Evolutionary conservation across 1,140 invertebrate species (phyloP).

Genomic region (Uloborus diversus): DNA sequence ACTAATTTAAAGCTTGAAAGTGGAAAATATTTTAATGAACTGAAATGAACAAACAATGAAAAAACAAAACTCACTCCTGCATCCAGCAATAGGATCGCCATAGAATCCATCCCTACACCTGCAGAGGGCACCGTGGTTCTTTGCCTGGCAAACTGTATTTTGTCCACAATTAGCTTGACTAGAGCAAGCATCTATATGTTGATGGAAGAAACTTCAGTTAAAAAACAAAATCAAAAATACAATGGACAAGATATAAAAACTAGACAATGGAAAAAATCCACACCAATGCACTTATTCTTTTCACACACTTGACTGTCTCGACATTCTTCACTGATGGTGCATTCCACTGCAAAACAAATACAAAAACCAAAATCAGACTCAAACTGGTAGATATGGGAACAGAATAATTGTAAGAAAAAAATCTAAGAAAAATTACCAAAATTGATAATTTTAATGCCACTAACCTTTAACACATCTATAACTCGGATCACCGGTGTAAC

Average conservation of each 20-base stretch:
- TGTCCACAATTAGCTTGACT: slow-evolving; percentile 63
- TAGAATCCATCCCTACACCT: slow-evolving; percentile 79
- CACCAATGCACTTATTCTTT: slow-evolving; percentile 58
- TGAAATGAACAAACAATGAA: too few relatives aligned
- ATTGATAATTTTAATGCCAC: background rate
- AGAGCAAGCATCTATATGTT: slow-evolving; percentile 46
- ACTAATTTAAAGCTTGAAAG: background rate
- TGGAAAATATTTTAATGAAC: too few relatives aligned
- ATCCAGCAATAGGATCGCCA: slow-evolving; percentile 75
- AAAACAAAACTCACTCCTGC: slow-evolving; percentile 45
- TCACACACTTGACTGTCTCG: slow-evolving; percentile 77
- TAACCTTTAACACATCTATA: slow-evolving; percentile 57
- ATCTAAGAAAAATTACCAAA: background rate
- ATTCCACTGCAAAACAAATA: slow-evolving; percentile 72
- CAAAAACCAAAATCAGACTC: background rate
- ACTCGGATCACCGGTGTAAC: slow-evolving; percentile 62
- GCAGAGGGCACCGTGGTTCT: slow-evolving; percentile 77
- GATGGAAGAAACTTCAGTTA: background rate
- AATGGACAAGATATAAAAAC: background rate
- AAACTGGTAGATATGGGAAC: background rate
- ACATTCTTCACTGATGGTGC: slow-evolving; percentile 81
- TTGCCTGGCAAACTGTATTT: slow-evolving; percentile 65
- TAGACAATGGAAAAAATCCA: too few relatives aligned
- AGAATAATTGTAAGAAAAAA: background rate
- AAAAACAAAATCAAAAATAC: background rate